Percentiles rank a stretch among this genome's conserved stretches.
Conservation (phyloP, 2,797 vertebrate species). For the Lagorchestes hirsutus region DNA sequence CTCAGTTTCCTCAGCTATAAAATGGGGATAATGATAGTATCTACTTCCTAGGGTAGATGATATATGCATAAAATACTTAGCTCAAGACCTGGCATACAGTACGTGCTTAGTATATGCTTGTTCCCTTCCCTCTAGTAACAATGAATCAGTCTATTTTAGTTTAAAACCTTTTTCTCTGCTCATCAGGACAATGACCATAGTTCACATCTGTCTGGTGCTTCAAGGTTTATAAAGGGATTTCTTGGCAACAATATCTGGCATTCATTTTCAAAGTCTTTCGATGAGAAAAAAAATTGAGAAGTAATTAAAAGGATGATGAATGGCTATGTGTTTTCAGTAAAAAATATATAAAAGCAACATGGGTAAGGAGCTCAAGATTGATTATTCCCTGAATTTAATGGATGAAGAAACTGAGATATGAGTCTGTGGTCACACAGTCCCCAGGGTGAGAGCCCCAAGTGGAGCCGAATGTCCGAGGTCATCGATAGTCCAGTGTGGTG, state of each 20-base stretch:
- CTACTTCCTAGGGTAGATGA: neutral
- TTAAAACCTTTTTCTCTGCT: neutral
- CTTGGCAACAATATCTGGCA: slow-evolving; percentile 54
- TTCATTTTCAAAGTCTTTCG: slow-evolving; percentile 71
- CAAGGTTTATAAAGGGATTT: neutral
- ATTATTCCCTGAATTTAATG: neutral
- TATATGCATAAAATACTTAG: neutral
- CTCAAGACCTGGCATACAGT: neutral
- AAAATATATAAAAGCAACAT: slow-evolving; percentile 75
- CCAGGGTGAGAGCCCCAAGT: neutral
- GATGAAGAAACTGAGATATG: no score
- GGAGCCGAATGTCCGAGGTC: no score
- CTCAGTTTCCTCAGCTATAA: neutral
- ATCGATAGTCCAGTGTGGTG: no score
- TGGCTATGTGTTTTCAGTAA: slow-evolving; percentile 64
- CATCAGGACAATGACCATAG: neutral
- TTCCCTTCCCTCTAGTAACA: neutral
- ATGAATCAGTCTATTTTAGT: neutral
- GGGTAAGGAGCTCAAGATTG: neutral
- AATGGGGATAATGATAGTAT: neutral
- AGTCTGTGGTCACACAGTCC: no score
- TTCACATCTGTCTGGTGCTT: neutral
- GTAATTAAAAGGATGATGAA: slow-evolving; percentile 78
- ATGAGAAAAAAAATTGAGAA: slow-evolving; percentile 63
- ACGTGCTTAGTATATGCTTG: neutral